Evolutionary conservation across 1,140 invertebrate genomes (phyloP), one percentile per base, ranked within the genome.

Genomic region (Anastrepha ludens): DNA sequence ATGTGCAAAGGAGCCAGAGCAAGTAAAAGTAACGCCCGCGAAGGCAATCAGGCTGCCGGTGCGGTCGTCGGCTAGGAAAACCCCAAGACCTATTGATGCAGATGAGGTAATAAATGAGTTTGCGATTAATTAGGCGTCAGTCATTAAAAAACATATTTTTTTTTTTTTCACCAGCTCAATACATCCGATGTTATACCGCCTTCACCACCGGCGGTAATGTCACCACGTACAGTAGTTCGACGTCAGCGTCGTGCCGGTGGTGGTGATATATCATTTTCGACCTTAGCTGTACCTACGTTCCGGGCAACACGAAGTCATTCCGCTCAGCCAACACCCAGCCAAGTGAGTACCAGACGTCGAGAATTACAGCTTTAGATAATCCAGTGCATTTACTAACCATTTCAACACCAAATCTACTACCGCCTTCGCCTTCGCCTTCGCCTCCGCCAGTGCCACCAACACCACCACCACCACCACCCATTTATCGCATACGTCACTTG

Each of bases 151-250:
- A 67, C 20, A 8, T 3, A 29, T 29, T 0, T 4, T 58, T 59
- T 86, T 44, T 70, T 41, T 55, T 17, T 50, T 47, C 9, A 59
- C 1, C 62, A 91, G 91, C 86, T 87, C 1, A 87, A 90, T 55
- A 87, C 89, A 60, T 90, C 90, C 0, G 91, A 92, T 6, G 88
- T 92, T 2, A 90, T 92, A 20, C 90, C 87, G 2, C 88, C 87
- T 20, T 91, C 91, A 17, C 91, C 91, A 17, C 89, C 89, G 7
- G 58, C 74, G 1, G 47, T 13, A 58, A 55, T 81, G 47, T 81
- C 74, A 55, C 74, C 74, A 50, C 74, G 74, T 41, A 81, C 74
- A 3, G 55, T 81, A 20, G 74, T 81, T 2, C 74, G 74, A 20
- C 74, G 74, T 50, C 74, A 81, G 44, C 74, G 74, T 4, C 74